Percentiles rank a stretch among this genome's conserved stretches.
phyloP scores from a whole-genome alignment of 1,140 invertebrate species.

The Caenorhabditis latens region DNA sequence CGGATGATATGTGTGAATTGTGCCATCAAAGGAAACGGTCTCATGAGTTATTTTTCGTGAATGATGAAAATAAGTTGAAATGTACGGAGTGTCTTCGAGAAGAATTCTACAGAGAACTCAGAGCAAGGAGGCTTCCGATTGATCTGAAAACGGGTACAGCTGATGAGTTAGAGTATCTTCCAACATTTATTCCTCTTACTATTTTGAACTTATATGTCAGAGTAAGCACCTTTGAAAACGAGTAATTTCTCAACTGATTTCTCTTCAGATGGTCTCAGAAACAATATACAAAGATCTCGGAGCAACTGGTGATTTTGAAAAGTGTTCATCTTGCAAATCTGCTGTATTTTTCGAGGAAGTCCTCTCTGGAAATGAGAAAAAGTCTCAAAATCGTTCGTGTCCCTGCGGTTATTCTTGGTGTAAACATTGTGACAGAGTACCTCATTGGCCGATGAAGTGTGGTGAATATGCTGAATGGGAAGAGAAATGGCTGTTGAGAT shows the following conservation, averaged over 20 bases:
- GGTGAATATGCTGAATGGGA: slow-evolving; percentile 13
- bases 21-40: not conserved
- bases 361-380: not conserved
- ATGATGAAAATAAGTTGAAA: not conserved
- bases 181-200: slow-evolving; percentile 4
- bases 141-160: not conserved
- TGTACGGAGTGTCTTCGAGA: not conserved
- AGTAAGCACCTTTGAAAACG: not conserved
- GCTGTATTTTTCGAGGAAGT: not conserved
- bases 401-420: slow-evolving; percentile 18
- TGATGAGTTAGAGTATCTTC: not conserved
- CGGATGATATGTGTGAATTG: not conserved
- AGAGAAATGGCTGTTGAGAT: slow-evolving; percentile 27
- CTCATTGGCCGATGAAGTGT: slow-evolving; percentile 22
- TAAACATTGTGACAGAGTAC: not conserved
- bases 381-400: slow-evolving; percentile 1
- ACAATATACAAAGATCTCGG: slow-evolving; percentile 26
- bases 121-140: slow-evolving; percentile 15
- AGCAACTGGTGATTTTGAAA: not conserved
- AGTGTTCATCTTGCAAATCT: slow-evolving; percentile 9
- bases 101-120: slow-evolving; percentile 11
- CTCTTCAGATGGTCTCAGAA: slow-evolving; percentile 20
- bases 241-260: not conserved
- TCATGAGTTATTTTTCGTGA: not conserved
- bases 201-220: slow-evolving; percentile 3